A percentile compares a stretch with the other conserved stretches of the same genome.
Evolutionary conservation across 2,888 invertebrate genomes (phyloP).

Genomic region (Ceramica pisi): DNA sequence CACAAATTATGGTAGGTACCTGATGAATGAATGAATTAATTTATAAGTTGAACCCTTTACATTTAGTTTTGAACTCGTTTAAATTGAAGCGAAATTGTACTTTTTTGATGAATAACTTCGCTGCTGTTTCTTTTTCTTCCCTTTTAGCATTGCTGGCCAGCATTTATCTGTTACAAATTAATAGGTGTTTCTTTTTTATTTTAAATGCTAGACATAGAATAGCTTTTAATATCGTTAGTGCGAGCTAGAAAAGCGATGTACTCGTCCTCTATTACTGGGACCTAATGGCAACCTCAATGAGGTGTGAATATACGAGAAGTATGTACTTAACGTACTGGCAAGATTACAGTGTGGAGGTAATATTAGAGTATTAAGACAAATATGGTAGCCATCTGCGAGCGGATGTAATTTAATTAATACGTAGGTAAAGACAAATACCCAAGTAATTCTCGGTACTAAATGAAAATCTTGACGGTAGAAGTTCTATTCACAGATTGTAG

Average conservation of each 20-base stretch:
- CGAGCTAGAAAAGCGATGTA: slow-evolving; percentile 9
- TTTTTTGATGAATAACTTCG: slow-evolving; percentile 25
- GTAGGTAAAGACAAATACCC: background rate
- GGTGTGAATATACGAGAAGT: slow-evolving; percentile 30
- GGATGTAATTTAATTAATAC: slow-evolving; percentile 29
- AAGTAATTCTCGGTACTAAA: background rate
- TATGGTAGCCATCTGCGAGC: slow-evolving; percentile 18
- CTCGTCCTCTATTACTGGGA: slow-evolving; percentile 27
- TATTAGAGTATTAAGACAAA: slow-evolving; percentile 35
- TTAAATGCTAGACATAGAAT: background rate
- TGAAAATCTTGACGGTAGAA: background rate
- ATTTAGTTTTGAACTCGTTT: slow-evolving; percentile 42
- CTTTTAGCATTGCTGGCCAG: background rate
- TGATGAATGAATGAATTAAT: slow-evolving; percentile 58
- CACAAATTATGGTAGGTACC: slow-evolving; percentile 50
- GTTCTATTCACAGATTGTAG: background rate
- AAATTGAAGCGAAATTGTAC: slow-evolving; percentile 22
- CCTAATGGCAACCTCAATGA: slow-evolving; percentile 17
- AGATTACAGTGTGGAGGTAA: slow-evolving; percentile 25
- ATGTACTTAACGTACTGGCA: slow-evolving; percentile 26
- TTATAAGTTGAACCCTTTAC: slow-evolving; percentile 40
- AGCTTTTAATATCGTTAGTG: slow-evolving; percentile 20
- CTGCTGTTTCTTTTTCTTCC: slow-evolving; percentile 1
- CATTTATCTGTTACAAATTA: background rate
- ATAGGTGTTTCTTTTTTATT: slow-evolving; percentile 4